Conservation (phyloP, 2,797 vertebrate genomes). For the Apogon hyalosoma region DNA sequence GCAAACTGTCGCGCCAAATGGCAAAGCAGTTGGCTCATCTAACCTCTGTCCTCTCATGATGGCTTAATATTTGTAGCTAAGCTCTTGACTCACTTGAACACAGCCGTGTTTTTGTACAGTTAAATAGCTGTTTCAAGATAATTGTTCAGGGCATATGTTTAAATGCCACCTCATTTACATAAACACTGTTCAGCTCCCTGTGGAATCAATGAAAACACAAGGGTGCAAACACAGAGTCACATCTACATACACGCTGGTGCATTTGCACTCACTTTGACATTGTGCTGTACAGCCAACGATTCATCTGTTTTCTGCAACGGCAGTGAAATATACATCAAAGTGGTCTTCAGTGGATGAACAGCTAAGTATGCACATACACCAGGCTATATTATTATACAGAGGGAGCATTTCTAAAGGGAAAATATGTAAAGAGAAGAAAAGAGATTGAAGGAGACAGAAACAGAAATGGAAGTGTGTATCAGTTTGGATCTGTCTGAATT, state of each 20-base stretch:
- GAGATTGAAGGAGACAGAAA: background rate
- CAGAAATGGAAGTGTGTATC: constrained; percentile 18
- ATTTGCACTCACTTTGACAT: constrained; percentile 63
- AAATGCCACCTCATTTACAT: constrained; percentile 80
- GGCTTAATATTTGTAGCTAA: constrained; percentile 56
- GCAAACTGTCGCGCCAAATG: constrained; percentile 57
- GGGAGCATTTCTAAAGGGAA: constrained; percentile 17
- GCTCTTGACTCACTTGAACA: constrained; percentile 46
- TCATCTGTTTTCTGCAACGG: constrained; percentile 67
- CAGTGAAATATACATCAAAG: constrained; percentile 79
- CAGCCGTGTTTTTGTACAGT: constrained; percentile 53
- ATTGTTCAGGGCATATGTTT: constrained; percentile 77
- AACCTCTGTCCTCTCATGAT: constrained; percentile 54
- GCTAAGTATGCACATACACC: constrained; percentile 37
- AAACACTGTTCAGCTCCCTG: constrained; percentile 76
- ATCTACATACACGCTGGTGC: constrained; percentile 2
- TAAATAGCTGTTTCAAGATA: constrained; percentile 75
- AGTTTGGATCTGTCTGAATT: constrained; percentile 15
- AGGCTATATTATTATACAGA: constrained; percentile 11
- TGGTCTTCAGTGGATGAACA: constrained; percentile 47
- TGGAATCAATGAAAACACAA: constrained; percentile 67
- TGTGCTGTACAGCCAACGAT: constrained; percentile 29
- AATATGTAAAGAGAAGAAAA: background rate
- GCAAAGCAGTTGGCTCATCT: constrained; percentile 57
- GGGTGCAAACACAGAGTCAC: constrained; percentile 29